Conservation (phyloP, 2,113 vertebrate species). For the Odontesthes bonariensis region DNA sequence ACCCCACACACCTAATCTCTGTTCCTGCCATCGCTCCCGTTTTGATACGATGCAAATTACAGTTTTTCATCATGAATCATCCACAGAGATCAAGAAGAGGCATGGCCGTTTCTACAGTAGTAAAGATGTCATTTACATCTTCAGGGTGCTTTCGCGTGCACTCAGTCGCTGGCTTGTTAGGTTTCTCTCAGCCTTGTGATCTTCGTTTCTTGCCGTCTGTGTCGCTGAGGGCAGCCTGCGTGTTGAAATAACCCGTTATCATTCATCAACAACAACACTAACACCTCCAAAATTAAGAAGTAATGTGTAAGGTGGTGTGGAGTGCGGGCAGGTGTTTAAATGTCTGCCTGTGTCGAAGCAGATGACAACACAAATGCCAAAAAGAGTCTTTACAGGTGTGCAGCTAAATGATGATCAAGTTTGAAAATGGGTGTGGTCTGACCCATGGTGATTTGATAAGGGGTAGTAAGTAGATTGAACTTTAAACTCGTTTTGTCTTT, state of each 20-base stretch:
- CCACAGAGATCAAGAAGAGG: constrained; percentile 20
- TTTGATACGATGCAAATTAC: constrained; percentile 52
- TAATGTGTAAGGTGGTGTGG: too few species aligned
- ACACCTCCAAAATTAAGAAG: not conserved
- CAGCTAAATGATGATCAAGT: too few species aligned
- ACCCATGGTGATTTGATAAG: too few species aligned
- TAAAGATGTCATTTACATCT: constrained; percentile 21
- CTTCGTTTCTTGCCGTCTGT: not conserved
- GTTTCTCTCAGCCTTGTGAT: not conserved
- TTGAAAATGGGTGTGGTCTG: too few species aligned
- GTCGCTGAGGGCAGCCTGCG: not conserved
- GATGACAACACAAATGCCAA: too few species aligned
- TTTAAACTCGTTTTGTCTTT: too few species aligned
- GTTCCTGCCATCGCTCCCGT: constrained; percentile 30
- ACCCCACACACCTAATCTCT: constrained; percentile 50
- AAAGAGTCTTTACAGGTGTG: too few species aligned
- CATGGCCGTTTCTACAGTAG: constrained; percentile 48
- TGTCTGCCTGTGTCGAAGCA: too few species aligned
- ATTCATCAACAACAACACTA: not conserved
- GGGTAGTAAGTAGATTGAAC: too few species aligned
- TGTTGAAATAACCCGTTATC: not conserved
- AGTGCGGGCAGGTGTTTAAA: too few species aligned
- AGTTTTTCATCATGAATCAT: constrained; percentile 50
- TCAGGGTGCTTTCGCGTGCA: not conserved
- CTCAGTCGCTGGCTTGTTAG: not conserved